These are phyloP conservation scores for Caerostris extrusa DNA, from an alignment of 1,140 invertebrate genomes.

Conservation along the genomic window DNA sequence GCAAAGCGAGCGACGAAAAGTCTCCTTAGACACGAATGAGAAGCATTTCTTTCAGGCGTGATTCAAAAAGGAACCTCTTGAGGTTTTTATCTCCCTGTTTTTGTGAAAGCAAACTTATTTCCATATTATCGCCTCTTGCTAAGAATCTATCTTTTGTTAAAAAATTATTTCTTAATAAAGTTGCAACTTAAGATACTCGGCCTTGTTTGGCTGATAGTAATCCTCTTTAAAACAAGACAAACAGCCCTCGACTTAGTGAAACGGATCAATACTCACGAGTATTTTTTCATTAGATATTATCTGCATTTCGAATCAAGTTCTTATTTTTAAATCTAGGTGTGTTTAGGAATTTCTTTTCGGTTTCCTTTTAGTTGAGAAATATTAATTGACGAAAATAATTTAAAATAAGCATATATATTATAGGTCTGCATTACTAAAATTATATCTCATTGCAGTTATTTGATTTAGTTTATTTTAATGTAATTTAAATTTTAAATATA, in stretches of 20 bases:
- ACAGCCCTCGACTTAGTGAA: neutral
- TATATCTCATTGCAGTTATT: too few species aligned
- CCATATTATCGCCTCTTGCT: slow-evolving; percentile 51
- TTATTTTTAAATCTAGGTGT: too few species aligned
- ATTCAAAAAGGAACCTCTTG: slow-evolving; percentile 38
- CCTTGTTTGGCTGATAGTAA: slow-evolving; percentile 30
- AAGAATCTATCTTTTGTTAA: neutral
- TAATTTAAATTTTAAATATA: too few species aligned
- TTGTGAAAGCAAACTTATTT: slow-evolving; percentile 54
- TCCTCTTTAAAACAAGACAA: slow-evolving; percentile 24
- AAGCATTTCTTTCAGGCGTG: slow-evolving; percentile 9
- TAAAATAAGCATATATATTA: neutral
- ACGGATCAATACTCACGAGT: neutral
- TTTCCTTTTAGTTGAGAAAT: neutral
- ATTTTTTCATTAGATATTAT: neutral
- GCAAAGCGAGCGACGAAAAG: slow-evolving; percentile 13
- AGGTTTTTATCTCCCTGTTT: slow-evolving; percentile 46
- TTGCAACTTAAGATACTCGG: slow-evolving; percentile 23
- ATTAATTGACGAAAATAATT: neutral
- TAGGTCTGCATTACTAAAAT: neutral
- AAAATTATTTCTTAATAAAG: slow-evolving; percentile 35
- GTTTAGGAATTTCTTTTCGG: neutral
- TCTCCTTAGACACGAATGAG: slow-evolving; percentile 20
- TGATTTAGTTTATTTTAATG: too few species aligned
- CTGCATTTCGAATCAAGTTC: neutral